Evolutionary conservation across 2,888 invertebrate species (phyloP).

Genomic region (Pyrocoelia pectoralis): DNA sequence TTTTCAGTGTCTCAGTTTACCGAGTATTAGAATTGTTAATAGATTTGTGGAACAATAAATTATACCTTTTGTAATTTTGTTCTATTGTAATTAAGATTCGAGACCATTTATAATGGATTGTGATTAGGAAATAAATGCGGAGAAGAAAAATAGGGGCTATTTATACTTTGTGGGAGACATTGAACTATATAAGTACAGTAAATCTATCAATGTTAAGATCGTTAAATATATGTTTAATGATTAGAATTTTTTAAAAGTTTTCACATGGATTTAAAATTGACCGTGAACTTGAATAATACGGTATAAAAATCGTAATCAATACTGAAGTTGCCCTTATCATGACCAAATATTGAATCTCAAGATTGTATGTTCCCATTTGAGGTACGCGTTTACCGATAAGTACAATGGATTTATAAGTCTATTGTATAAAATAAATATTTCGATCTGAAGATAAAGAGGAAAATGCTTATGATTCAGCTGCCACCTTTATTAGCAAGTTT

Average conservation of each 20-base stretch:
- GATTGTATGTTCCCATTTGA: slow-evolving; percentile 5
- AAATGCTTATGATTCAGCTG: slow-evolving; percentile 4
- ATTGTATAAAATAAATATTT: not conserved
- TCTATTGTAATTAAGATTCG: slow-evolving; percentile 40
- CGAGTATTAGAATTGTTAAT: slow-evolving; percentile 43
- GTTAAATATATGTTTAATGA: slow-evolving; percentile 25
- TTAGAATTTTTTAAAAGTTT: slow-evolving; percentile 17
- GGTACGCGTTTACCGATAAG: not conserved
- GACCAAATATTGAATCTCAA: slow-evolving; percentile 25
- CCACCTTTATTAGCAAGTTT: slow-evolving; percentile 4
- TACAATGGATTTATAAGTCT: slow-evolving; percentile 1
- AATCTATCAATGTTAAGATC: slow-evolving; percentile 14
- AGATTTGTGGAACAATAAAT: slow-evolving; percentile 39
- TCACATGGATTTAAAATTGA: slow-evolving; percentile 3
- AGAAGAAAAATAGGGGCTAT: not conserved
- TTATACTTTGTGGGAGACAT: slow-evolving; percentile 6
- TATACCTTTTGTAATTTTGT: slow-evolving; percentile 43
- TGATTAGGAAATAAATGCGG: slow-evolving; percentile 9
- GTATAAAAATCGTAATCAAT: slow-evolving; percentile 10
- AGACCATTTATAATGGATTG: slow-evolving; percentile 39
- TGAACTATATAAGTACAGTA: slow-evolving; percentile 15
- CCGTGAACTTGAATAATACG: slow-evolving; percentile 19
- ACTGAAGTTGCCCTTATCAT: slow-evolving; percentile 21
- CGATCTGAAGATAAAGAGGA: not conserved
- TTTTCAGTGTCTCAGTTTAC: slow-evolving; percentile 34